Evolutionary conservation across 2,888 invertebrate genomes (phyloP).

Genomic region (Aphelenchoides bicaudatus): DNA sequence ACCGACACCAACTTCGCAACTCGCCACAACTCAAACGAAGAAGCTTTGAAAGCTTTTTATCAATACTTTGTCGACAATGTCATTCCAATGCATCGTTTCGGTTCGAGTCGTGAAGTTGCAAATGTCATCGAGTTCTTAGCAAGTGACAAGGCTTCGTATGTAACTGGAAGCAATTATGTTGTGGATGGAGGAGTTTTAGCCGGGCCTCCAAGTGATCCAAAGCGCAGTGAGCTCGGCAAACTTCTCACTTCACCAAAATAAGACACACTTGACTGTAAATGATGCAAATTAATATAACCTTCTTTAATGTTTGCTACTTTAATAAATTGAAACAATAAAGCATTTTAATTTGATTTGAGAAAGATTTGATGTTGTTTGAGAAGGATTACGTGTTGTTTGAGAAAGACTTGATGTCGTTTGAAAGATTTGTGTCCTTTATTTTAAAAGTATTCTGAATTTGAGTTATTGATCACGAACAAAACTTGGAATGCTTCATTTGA

Average conservation of each 20-base stretch:
- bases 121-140: constrained; percentile 22
- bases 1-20: constrained; percentile 4
- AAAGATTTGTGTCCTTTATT: too few relatives aligned
- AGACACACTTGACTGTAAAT: too few relatives aligned
- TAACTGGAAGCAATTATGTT: constrained; percentile 68
- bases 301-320: too few relatives aligned
- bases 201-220: constrained; percentile 4
- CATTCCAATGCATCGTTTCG: constrained; percentile 21
- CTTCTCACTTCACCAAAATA: too few relatives aligned
- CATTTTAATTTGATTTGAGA: too few relatives aligned
- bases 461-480: neutral
- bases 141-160: constrained; percentile 15
- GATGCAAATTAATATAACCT: too few relatives aligned
- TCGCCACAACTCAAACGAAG: neutral
- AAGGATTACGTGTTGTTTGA: too few relatives aligned
- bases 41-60: neutral
- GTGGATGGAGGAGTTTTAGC: constrained; percentile 75
- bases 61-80: constrained; percentile 7
- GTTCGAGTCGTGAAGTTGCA: constrained; percentile 2
- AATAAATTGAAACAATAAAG: too few relatives aligned
- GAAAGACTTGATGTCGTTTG: too few relatives aligned
- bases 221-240: too few relatives aligned
- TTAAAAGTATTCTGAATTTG: too few relatives aligned
- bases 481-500: neutral
- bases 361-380: too few relatives aligned